phyloP scores from a whole-genome alignment of 2,888 invertebrate species.

The Erynnis tages region DNA sequence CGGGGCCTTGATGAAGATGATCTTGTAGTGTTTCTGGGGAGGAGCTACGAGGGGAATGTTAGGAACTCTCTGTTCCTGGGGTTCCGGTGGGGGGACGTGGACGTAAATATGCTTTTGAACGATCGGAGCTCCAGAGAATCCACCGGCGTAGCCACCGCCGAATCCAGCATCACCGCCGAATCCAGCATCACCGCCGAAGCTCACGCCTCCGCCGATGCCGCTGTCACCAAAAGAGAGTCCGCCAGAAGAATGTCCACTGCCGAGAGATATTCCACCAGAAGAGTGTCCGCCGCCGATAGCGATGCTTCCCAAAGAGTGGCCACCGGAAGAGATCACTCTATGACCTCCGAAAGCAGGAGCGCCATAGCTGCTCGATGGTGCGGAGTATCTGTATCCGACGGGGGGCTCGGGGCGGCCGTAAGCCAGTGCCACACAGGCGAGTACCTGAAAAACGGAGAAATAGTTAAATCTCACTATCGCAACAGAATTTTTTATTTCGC shows the following conservation, averaged over 20 bases:
- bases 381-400: slow-evolving; percentile 74
- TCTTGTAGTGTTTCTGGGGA: slow-evolving; percentile 94
- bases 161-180: slow-evolving; percentile 63
- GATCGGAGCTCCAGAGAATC: slow-evolving; percentile 81
- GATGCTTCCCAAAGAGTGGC: slow-evolving; percentile 43
- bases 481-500: too few relatives aligned
- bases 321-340: slow-evolving; percentile 42
- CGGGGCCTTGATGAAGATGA: slow-evolving; percentile 96
- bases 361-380: slow-evolving; percentile 55
- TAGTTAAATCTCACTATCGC: not conserved
- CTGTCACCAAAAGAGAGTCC: slow-evolving; percentile 34
- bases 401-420: slow-evolving; percentile 77
- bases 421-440: slow-evolving; percentile 74
- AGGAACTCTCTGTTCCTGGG: slow-evolving; percentile 85
- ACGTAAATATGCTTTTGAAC: slow-evolving; percentile 95
- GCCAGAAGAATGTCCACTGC: slow-evolving; percentile 35
- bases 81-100: slow-evolving; percentile 94
- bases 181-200: slow-evolving; percentile 46
- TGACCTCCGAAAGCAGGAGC: slow-evolving; percentile 45
- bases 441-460: slow-evolving; percentile 56
- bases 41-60: slow-evolving; percentile 85
- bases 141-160: slow-evolving; percentile 67
- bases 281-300: slow-evolving; percentile 49
- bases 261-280: slow-evolving; percentile 34
- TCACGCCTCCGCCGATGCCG: slow-evolving; percentile 42